Evolutionary conservation across 37 sponge, comb jelly and placozoan genomes (phyloP), one percentile per base, ranked within the genome.

Genomic region (Aplysina aerophoba): DNA sequence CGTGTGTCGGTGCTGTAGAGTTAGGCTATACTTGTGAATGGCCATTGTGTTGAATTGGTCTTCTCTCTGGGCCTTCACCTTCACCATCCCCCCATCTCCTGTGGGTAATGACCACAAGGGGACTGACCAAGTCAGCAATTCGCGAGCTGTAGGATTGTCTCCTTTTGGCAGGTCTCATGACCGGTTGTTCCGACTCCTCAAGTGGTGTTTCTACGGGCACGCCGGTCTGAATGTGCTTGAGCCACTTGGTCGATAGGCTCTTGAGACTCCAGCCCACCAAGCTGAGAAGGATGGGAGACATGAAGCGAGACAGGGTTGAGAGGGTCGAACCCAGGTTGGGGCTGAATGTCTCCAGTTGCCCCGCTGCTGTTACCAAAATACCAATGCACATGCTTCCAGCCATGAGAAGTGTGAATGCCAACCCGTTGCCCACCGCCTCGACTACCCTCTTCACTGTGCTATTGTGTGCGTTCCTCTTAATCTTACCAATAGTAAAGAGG

Each of bases 401-500:
- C 33, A 71, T 36, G 11, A 71, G 73, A 4, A 71, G 37, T 2
- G 73, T 36, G 28, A 27, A 71, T 12, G 37, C 2, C 34, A 71
- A 14, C 30, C 73, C 73, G 3, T 36, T 3, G 6, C 73, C 73
- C 20, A 71, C 30, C 36, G 31, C 37, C 5, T 5, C 20, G 20
- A 15, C 31, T 36, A 34, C 30, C 31, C 73, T 2, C 30, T 21
- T 19, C 21, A 34, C 2, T 28, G 34, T 36, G 36, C 20, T 27
- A 37, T 33, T 27, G 36, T 71, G 2, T 35, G 73, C 37, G 3
- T 44, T 44, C 37, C 34, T 33, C 21, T 71, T 25, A 33, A 71
- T 71, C 73, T 71, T 71, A 5, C 73, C 73, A 35, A 34, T 34
- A 4, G 73, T 71, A 33, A 71, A 71, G 73, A 71, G 31, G 5